Evolutionary conservation across 2,113 vertebrate species (phyloP).

Genomic region (Gopherus evgoodei): DNA sequence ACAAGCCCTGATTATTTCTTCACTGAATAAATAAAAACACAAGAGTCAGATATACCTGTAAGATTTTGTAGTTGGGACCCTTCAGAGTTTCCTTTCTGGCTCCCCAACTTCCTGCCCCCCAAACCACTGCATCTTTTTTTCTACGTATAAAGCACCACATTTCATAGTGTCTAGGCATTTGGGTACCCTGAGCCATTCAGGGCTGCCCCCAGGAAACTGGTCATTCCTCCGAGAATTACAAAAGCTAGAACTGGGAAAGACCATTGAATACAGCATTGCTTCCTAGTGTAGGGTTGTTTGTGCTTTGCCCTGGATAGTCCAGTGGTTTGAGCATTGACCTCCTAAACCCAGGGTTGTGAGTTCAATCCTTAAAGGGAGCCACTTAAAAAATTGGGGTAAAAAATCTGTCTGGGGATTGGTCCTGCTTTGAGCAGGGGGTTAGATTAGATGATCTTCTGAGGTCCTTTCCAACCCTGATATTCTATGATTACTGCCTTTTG

Average conservation of each 20-base stretch:
- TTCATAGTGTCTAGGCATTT: not conserved
- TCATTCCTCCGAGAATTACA: not conserved
- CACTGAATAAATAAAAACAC: not conserved
- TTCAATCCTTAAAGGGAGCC: too few species aligned
- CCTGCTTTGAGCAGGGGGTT: too few species aligned
- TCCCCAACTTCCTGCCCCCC: not conserved
- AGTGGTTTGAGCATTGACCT: too few species aligned
- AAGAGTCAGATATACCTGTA: not conserved
- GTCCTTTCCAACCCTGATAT: too few species aligned
- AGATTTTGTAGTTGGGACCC: not conserved
- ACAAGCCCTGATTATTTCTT: not conserved
- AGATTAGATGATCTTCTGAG: too few species aligned
- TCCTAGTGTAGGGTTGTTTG: not conserved
- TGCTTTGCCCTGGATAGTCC: not conserved
- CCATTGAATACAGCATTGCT: not conserved
- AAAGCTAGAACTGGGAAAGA: not conserved
- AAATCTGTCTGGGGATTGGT: too few species aligned
- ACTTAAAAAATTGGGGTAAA: too few species aligned
- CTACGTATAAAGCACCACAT: not conserved
- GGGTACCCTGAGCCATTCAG: not conserved
- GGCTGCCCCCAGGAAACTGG: not conserved
- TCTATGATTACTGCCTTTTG: not conserved
- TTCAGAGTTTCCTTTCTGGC: not conserved
- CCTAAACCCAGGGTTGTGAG: too few species aligned
- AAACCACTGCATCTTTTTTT: not conserved